Conservation (phyloP, 2,797 vertebrate species). For the Poeciliopsis paucimaculata region DNA sequence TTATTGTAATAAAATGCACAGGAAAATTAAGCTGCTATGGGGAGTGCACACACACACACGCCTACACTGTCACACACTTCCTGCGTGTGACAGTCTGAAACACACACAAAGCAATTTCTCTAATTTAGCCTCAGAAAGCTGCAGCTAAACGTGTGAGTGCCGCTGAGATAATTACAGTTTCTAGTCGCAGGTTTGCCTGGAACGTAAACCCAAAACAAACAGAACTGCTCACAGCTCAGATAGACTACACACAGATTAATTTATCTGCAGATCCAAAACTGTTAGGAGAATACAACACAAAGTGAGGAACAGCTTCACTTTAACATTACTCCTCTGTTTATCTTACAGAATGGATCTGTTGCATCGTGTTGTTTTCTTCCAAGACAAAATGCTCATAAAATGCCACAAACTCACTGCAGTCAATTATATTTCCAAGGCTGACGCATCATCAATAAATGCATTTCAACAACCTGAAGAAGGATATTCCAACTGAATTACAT, state of each 20-base stretch:
- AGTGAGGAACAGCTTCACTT: background rate
- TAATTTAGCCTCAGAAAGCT: constrained; percentile 55
- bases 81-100: constrained; percentile 5
- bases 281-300: background rate
- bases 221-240: constrained; percentile 7
- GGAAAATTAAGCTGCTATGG: constrained; percentile 47
- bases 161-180: constrained; percentile 54
- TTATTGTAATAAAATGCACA: constrained; percentile 67
- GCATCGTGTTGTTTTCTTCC: background rate
- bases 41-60: no score
- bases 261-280: background rate
- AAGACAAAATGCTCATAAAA: background rate
- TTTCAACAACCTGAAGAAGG: background rate
- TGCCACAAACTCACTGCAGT: background rate
- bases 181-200: constrained; percentile 2
- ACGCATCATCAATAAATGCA: background rate
- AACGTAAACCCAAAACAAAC: background rate
- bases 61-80: no score
- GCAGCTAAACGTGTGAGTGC: constrained; percentile 61
- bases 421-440: background rate
- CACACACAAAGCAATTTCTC: constrained; percentile 31
- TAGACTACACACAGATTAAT: background rate
- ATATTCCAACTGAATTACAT: background rate
- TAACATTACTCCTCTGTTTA: background rate
- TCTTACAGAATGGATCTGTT: background rate